Percentiles rank a stretch among this genome's conserved stretches.
Evolutionary conservation across 2,888 invertebrate genomes (phyloP).

Genomic region (Xestoiulus laeticollis): DNA sequence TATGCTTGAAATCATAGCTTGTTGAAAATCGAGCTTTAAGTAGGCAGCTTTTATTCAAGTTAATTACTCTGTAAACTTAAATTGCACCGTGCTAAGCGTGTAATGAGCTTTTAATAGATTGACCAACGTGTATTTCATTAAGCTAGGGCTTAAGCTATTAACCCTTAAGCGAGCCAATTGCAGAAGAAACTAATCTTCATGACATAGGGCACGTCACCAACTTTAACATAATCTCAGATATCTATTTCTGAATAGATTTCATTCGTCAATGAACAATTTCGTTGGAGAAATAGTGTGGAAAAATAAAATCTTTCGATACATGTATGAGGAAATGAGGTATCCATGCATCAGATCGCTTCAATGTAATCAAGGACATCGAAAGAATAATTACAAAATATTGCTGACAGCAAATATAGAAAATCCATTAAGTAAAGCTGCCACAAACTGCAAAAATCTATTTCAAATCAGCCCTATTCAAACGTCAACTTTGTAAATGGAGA

Average conservation of each 20-base stretch:
- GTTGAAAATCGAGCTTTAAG: neutral
- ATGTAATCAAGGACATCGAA: neutral
- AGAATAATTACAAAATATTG: neutral
- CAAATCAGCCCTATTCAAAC: neutral
- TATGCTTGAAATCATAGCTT: neutral
- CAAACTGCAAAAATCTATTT: neutral
- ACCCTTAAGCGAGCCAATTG: neutral
- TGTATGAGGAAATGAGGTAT: neutral
- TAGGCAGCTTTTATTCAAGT: neutral
- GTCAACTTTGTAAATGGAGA: neutral
- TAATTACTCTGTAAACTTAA: neutral
- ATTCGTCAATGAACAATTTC: neutral
- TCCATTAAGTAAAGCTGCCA: neutral
- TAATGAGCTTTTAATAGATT: conserved; percentile 40
- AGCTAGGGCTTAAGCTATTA: conserved; percentile 16
- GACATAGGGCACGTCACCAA: neutral
- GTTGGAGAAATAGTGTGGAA: neutral
- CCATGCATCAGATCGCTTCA: neutral
- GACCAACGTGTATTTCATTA: neutral
- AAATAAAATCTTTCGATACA: too few relatives aligned
- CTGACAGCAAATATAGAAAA: neutral
- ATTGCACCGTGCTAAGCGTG: neutral
- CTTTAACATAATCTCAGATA: neutral
- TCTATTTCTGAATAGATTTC: neutral
- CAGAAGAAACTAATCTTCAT: neutral